Conservation (phyloP, 2,888 invertebrate genomes). For the Pilophorus perplexus region DNA sequence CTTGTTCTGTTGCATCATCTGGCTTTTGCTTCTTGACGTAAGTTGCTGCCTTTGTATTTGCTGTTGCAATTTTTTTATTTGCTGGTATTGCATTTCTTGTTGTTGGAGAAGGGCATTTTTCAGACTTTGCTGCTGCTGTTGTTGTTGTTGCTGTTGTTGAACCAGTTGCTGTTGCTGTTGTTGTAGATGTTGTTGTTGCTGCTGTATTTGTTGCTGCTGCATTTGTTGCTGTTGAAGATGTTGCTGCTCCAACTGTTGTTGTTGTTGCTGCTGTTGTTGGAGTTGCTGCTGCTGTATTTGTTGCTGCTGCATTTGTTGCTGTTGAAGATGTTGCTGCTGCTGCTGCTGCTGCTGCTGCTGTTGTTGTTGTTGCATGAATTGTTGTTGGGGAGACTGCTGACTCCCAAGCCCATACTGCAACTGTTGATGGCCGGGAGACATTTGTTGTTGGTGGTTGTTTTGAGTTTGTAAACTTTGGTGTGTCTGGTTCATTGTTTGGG, state of each 20-base stretch:
- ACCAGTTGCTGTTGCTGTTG: conserved; percentile 52
- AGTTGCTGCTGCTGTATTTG: conserved; percentile 53
- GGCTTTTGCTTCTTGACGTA: conserved; percentile 35
- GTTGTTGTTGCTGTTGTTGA: conserved; percentile 34
- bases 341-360: conserved; percentile 44
- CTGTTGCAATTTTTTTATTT: conserved; percentile 44
- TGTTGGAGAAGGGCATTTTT: conserved; percentile 40
- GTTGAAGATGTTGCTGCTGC: conserved; percentile 45
- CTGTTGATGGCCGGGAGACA: conserved; percentile 32
- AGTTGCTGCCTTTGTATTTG: conserved; percentile 44
- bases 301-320: conserved; percentile 47
- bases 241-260: conserved; percentile 55
- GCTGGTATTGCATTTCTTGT: conserved; percentile 43
- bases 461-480: conserved; percentile 15
- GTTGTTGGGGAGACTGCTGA: conserved; percentile 48
- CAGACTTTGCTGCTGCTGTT: conserved; percentile 32
- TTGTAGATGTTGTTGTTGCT: conserved; percentile 57
- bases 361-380: conserved; percentile 47
- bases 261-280: conserved; percentile 63
- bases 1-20: conserved; percentile 43
- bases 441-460: conserved; percentile 18
- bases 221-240: conserved; percentile 48
- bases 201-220: conserved; percentile 47
- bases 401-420: conserved; percentile 17
- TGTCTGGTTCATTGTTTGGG: conserved; percentile 16